Evolutionary conservation across 1,140 invertebrate genomes (phyloP).

Genomic region (Listronotus bonariensis): DNA sequence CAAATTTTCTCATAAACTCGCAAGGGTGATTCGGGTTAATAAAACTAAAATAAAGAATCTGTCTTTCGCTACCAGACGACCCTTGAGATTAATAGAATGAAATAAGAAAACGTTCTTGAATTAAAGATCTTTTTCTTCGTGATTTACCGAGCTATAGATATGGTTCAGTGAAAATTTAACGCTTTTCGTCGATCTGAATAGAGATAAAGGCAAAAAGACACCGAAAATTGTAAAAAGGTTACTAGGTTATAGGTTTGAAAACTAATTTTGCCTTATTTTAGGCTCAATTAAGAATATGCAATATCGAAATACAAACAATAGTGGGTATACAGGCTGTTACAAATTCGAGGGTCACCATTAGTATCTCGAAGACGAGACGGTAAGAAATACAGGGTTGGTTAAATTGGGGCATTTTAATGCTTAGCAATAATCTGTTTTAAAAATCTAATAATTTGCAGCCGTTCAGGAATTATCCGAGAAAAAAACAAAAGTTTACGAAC

Average conservation of each 20-base stretch:
- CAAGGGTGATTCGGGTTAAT: slow-evolving; percentile 7
- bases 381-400: no score
- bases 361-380: no score
- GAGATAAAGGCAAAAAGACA: slow-evolving; percentile 5
- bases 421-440: no score
- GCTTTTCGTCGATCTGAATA: slow-evolving; percentile 11
- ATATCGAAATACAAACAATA: no score
- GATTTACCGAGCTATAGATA: slow-evolving; percentile 23
- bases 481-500: no score
- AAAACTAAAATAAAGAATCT: slow-evolving; percentile 25
- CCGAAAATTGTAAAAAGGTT: slow-evolving; percentile 13
- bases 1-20: not conserved
- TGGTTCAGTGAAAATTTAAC: slow-evolving; percentile 11
- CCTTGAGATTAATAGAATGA: slow-evolving; percentile 27
- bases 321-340: no score
- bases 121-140: slow-evolving; percentile 15
- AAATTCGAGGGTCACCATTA: no score
- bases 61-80: slow-evolving; percentile 18
- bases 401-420: no score
- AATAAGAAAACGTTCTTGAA: slow-evolving; percentile 27
- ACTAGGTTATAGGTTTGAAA: slow-evolving; percentile 3
- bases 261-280: no score
- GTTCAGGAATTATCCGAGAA: no score
- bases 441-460: no score
- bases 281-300: no score